Evolutionary conservation across 2,113 vertebrate species (phyloP).

Genomic region (Empidonax alnorum): DNA sequence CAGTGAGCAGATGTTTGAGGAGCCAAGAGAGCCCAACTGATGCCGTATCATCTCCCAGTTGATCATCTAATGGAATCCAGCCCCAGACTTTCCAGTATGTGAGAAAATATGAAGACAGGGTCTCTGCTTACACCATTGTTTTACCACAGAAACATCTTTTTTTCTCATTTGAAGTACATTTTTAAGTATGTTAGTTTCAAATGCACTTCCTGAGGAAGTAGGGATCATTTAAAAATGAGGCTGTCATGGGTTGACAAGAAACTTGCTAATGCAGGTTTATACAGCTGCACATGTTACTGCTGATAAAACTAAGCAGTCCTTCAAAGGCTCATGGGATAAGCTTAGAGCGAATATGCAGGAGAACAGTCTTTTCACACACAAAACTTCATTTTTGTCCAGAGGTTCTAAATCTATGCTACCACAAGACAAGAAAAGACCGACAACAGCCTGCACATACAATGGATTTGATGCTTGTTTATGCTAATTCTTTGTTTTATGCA

Average conservation of each 20-base stretch:
- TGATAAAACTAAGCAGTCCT: background rate
- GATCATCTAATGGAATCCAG: background rate
- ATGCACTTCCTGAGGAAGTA: constrained; percentile 12
- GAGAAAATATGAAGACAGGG: background rate
- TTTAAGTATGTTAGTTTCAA: background rate
- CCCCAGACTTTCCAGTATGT: background rate
- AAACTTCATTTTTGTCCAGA: background rate
- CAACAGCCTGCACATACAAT: rapidly evolving
- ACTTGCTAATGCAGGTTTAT: background rate
- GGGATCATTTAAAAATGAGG: background rate
- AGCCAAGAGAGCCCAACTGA: background rate
- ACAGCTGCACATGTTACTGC: background rate
- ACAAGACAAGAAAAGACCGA: background rate
- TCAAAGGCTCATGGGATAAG: background rate
- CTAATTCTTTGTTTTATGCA: background rate
- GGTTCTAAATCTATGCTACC: background rate
- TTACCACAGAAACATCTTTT: background rate
- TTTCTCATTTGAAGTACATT: background rate
- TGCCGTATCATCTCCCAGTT: background rate
- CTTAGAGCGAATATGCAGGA: background rate
- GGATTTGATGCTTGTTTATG: background rate
- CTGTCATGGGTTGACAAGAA: background rate
- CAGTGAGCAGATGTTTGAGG: background rate
- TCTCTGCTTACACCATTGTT: background rate
- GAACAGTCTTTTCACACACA: background rate